phyloP scores from a whole-genome alignment of 2,113 vertebrate genomes.

The Solea solea region DNA sequence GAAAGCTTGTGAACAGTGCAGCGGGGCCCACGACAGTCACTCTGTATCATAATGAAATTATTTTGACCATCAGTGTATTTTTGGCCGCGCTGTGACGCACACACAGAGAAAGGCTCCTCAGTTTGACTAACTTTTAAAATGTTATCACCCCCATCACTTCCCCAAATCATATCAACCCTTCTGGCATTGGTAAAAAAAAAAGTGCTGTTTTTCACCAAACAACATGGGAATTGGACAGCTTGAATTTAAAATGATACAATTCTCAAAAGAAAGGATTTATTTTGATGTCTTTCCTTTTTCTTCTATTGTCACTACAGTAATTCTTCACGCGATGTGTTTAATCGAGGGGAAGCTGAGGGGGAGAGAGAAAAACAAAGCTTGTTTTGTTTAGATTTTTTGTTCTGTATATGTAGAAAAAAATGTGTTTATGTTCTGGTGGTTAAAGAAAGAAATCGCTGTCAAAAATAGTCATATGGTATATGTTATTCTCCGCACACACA shows the following conservation, averaged over 20 bases:
- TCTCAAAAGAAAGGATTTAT: neutral
- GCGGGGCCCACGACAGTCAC: slow-evolving; percentile 2
- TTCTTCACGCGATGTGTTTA: neutral
- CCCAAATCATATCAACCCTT: slow-evolving; percentile 29
- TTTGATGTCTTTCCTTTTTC: neutral
- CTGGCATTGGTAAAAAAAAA: neutral
- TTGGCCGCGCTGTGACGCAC: slow-evolving; percentile 49
- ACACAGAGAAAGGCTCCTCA: slow-evolving; percentile 45
- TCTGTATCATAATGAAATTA: slow-evolving; percentile 20
- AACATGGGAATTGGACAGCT: neutral
- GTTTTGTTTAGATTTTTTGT: neutral
- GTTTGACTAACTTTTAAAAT: slow-evolving; percentile 46
- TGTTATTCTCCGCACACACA: neutral
- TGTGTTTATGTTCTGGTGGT: neutral
- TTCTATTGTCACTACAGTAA: neutral
- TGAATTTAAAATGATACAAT: neutral
- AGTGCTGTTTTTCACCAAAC: neutral
- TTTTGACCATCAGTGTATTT: slow-evolving; percentile 45
- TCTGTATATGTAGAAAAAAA: neutral
- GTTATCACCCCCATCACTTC: slow-evolving; percentile 29
- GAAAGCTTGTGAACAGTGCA: slow-evolving; percentile 36
- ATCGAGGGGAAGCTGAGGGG: neutral
- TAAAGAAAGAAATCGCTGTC: neutral
- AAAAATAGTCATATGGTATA: neutral
- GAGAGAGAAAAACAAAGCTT: neutral